Evolutionary conservation across 2,797 vertebrate species (phyloP).

Genomic region (Pangasius mekongensis): DNA sequence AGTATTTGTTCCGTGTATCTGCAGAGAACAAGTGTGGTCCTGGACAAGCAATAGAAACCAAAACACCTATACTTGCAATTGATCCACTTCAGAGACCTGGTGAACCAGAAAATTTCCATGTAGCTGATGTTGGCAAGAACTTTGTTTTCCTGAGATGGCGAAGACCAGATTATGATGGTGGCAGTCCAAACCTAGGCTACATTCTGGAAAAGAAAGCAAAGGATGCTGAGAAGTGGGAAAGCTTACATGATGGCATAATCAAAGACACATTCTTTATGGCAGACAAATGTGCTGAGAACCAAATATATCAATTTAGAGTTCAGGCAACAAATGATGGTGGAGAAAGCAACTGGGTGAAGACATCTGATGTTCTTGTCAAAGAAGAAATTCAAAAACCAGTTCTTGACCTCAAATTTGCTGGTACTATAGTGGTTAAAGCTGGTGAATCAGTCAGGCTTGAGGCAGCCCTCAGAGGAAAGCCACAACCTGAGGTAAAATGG

Average conservation of each 20-base stretch:
- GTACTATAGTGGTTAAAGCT: conserved; percentile 88
- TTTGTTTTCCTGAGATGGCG: conserved; percentile 93
- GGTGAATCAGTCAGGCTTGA: conserved; percentile 95
- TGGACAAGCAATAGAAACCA: conserved; percentile 89
- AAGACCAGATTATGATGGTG: conserved; percentile 94
- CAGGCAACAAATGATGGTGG: conserved; percentile 94
- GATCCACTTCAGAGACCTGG: conserved; percentile 94
- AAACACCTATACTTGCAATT: conserved; percentile 89
- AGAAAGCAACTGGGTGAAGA: conserved; percentile 94
- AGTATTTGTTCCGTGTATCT: conserved; percentile 97
- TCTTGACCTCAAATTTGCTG: conserved; percentile 89
- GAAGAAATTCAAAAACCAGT: conserved; percentile 96
- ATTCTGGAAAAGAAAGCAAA: conserved; percentile 90
- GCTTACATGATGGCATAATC: conserved; percentile 80
- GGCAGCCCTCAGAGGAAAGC: conserved; percentile 93
- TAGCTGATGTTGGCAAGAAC: conserved; percentile 91
- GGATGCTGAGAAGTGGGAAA: conserved; percentile 90
- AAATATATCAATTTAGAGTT: conserved; percentile 90
- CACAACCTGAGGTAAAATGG: conserved; percentile 93
- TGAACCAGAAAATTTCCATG: conserved; percentile 94
- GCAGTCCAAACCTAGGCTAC: conserved; percentile 92
- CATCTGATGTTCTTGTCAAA: conserved; percentile 89
- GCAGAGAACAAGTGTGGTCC: conserved; percentile 96
- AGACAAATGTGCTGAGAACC: conserved; percentile 91
- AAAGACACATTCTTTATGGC: conserved; percentile 92